Conservation (phyloP, 2,113 vertebrate genomes). For the Lethenteron camtschaticum region DNA sequence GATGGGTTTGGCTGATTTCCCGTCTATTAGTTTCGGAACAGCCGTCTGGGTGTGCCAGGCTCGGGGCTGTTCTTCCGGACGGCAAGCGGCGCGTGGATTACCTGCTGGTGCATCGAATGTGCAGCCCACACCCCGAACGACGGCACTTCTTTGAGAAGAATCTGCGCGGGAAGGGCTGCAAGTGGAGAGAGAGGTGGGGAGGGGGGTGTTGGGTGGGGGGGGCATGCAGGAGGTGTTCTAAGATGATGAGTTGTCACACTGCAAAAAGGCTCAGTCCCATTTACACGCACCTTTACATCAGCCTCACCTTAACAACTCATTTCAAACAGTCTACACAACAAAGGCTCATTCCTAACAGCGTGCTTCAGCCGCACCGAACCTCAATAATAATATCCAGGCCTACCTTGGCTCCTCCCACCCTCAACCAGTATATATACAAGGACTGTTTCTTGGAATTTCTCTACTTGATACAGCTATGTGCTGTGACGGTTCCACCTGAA, state of each 20-base stretch:
- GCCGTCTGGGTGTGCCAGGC: slow-evolving; percentile 11
- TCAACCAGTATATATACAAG: no score
- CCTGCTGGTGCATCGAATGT: slow-evolving; percentile 91
- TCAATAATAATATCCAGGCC: no score
- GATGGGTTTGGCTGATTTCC: no score
- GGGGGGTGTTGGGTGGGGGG: background rate
- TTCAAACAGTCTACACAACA: no score
- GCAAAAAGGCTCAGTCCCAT: background rate
- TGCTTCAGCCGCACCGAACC: no score
- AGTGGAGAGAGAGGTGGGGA: slow-evolving; percentile 75
- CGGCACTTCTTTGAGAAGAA: slow-evolving; percentile 93
- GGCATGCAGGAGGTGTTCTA: background rate
- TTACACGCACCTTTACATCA: background rate
- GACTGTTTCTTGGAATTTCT: no score
- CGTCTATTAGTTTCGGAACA: no score
- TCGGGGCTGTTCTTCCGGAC: slow-evolving; percentile 72
- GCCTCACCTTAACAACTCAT: no score
- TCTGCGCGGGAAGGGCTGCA: slow-evolving; percentile 78
- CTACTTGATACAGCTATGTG: no score
- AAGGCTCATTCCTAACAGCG: no score
- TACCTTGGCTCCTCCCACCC: no score
- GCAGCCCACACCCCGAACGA: slow-evolving; percentile 73
- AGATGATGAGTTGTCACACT: background rate
- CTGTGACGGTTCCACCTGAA: no score
- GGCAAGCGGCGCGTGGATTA: slow-evolving; percentile 91